Conservation (phyloP, 2,888 invertebrate species). For the Andrena trimmerana region DNA sequence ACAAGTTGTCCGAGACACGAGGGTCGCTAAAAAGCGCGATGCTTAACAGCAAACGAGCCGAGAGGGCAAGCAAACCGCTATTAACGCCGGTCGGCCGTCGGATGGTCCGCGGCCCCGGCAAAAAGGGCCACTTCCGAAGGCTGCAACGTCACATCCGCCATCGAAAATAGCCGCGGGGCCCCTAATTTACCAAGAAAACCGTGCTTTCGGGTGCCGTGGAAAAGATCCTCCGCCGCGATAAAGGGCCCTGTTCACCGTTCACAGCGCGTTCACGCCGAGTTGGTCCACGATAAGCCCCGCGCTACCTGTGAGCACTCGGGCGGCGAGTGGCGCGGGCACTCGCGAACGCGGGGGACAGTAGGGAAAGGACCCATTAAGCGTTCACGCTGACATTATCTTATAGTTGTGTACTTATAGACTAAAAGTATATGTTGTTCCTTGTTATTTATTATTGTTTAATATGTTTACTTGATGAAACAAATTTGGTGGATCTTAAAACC, state of each 20-base stretch:
- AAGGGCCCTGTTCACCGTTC: constrained; percentile 16
- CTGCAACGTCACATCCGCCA: constrained; percentile 78
- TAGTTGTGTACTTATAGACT: no score
- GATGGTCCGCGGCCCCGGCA: constrained; percentile 60
- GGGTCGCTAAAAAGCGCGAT: constrained; percentile 43
- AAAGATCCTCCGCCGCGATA: constrained; percentile 66
- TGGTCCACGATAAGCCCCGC: no score
- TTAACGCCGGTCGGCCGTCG: constrained; percentile 58
- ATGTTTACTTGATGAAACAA: no score
- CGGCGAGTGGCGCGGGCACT: constrained; percentile 6
- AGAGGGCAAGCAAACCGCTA: constrained; percentile 61
- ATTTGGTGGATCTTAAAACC: no score
- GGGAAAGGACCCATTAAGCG: no score
- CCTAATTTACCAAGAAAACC: constrained; percentile 76
- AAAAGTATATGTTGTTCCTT: no score
- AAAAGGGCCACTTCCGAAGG: constrained; percentile 78
- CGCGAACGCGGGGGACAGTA: constrained; percentile 1
- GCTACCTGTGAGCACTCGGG: constrained; percentile 3
- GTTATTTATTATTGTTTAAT: no score
- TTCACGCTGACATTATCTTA: no score
- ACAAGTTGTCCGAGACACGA: constrained; percentile 21
- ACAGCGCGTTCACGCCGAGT: constrained; percentile 13
- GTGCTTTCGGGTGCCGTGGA: constrained; percentile 64
- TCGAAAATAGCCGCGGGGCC: constrained; percentile 73
- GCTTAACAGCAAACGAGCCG: constrained; percentile 54